A percentile compares a stretch with the other conserved stretches of the same genome.
Conservation (phyloP, 2,797 vertebrate genomes). For the Simalia tracyae region DNA sequence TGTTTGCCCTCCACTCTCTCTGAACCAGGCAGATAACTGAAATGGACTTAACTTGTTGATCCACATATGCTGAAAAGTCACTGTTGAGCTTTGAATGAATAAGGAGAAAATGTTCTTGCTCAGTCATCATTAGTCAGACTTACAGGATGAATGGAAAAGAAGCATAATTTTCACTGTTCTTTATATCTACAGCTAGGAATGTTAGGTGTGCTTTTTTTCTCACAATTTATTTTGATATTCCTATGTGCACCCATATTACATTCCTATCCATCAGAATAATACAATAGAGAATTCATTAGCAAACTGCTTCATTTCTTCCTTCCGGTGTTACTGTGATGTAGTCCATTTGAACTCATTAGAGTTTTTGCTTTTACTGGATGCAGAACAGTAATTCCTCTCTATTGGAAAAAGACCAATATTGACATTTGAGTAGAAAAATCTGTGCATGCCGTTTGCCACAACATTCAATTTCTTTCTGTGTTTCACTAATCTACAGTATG, state of each 20-base stretch:
- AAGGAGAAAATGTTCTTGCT: slow-evolving; percentile 17
- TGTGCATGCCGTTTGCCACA: background rate
- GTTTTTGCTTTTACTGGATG: background rate
- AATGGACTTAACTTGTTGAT: no score
- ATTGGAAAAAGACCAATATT: background rate
- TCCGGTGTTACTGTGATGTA: background rate
- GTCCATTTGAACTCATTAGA: background rate
- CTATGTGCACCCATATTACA: background rate
- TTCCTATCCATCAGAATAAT: background rate
- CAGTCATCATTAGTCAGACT: background rate
- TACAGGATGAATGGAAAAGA: background rate
- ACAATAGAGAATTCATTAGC: background rate
- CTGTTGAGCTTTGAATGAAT: background rate
- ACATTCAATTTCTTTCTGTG: background rate
- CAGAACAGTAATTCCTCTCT: background rate
- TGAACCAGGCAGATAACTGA: no score
- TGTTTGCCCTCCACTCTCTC: no score
- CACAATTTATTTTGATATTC: background rate
- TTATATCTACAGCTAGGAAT: slow-evolving; percentile 8
- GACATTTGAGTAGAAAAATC: background rate
- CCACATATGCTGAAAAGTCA: no score
- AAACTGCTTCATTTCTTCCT: background rate
- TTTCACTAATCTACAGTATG: background rate
- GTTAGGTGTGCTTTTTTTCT: background rate
- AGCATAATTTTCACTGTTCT: slow-evolving; percentile 9